Evolutionary conservation across 2,888 invertebrate species (phyloP).

Genomic region (Trypoxylon attenuatum): DNA sequence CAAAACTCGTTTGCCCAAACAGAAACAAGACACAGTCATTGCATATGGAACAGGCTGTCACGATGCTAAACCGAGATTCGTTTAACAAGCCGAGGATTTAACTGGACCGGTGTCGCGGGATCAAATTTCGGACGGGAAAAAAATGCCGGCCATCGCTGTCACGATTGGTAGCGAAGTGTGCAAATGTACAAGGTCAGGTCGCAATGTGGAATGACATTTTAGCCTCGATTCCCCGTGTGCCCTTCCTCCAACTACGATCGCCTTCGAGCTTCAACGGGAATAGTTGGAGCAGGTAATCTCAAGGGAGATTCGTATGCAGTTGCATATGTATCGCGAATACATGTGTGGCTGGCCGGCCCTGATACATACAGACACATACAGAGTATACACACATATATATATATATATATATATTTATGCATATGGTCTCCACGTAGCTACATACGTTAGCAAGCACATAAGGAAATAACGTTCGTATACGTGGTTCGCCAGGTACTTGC

Average conservation of each 20-base stretch:
- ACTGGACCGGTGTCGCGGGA: no score
- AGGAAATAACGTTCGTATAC: conserved; percentile 16
- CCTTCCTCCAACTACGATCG: conserved; percentile 21
- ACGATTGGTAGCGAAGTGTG: background rate
- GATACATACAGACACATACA: background rate
- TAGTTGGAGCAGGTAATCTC: conserved; percentile 49
- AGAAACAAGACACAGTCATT: no score
- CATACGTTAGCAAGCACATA: background rate
- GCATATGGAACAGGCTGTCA: no score
- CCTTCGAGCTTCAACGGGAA: no score
- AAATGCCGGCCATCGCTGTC: background rate
- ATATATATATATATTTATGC: conserved; percentile 1
- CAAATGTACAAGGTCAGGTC: conserved; percentile 12
- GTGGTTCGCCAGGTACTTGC: background rate
- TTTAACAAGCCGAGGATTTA: no score
- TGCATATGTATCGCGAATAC: conserved; percentile 28
- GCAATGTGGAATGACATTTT: conserved; percentile 42
- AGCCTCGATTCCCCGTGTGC: conserved; percentile 28
- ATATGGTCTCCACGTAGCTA: background rate
- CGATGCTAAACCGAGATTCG: no score
- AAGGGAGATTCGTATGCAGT: conserved; percentile 31
- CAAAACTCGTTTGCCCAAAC: no score
- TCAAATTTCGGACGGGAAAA: no score
- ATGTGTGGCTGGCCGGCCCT: background rate
- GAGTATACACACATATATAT: background rate